Percentiles rank a stretch among this genome's conserved stretches.
Conservation (phyloP, 1,140 invertebrate genomes). For the Bombus soroeensis region DNA sequence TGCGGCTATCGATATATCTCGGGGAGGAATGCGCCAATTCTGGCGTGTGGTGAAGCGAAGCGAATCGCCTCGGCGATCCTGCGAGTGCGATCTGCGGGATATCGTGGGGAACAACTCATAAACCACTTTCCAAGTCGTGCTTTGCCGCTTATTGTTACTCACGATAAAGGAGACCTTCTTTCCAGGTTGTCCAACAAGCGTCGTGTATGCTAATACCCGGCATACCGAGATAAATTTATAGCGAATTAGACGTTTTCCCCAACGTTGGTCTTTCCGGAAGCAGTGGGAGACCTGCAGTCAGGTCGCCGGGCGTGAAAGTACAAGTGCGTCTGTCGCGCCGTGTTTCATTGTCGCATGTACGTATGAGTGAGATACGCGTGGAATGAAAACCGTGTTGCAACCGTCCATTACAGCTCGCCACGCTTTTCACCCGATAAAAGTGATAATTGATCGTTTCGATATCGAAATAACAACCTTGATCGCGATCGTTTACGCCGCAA, state of each 20-base stretch:
- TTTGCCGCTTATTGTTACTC: constrained; percentile 41
- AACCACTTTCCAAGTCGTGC: constrained; percentile 59
- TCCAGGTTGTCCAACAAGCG: constrained; percentile 31
- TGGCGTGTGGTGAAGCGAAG: constrained; percentile 44
- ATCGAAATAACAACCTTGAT: constrained; percentile 38
- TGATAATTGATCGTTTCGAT: constrained; percentile 39
- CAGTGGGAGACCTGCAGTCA: neutral
- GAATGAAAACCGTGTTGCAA: constrained; percentile 8
- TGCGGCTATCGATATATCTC: constrained; percentile 38
- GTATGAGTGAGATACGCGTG: constrained; percentile 11
- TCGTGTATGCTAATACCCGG: constrained; percentile 43
- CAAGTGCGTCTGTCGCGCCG: constrained; percentile 41
- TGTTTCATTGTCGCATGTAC: constrained; percentile 27
- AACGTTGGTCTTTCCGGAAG: constrained; percentile 18
- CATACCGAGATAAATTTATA: constrained; percentile 26
- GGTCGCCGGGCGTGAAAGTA: constrained; percentile 43
- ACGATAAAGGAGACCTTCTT: constrained; percentile 42
- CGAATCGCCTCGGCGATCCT: constrained; percentile 24
- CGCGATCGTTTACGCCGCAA: neutral
- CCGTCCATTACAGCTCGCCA: neutral
- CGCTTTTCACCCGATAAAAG: constrained; percentile 11
- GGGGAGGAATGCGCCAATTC: constrained; percentile 47
- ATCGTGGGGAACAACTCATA: constrained; percentile 38
- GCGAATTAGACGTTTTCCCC: constrained; percentile 34
- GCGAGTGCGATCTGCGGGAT: constrained; percentile 33